Evolutionary conservation across 2,113 vertebrate genomes (phyloP).

Genomic region (Pluvianellus socialis): DNA sequence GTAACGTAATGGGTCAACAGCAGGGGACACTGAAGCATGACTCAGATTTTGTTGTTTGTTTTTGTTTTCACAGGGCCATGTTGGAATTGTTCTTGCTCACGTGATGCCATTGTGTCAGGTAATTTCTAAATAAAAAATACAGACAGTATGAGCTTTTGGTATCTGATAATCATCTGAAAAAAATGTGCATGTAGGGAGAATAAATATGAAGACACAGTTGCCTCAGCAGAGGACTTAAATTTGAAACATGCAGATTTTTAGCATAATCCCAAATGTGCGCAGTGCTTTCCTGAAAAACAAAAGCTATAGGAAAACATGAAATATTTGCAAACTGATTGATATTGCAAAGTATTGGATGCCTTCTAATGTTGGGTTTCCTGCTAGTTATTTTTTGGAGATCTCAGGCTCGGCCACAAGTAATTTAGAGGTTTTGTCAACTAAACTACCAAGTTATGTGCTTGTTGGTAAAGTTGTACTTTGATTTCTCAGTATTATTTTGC

Average conservation of each 20-base stretch:
- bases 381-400: not conserved
- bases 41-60: not conserved
- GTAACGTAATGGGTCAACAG: not conserved
- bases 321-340: not conserved
- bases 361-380: not conserved
- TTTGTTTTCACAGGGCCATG: conserved; percentile 84
- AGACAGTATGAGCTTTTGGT: not conserved
- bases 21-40: not conserved
- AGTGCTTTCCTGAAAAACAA: not conserved
- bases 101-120: conserved; percentile 89
- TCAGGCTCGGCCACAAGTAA: not conserved
- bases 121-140: not conserved
- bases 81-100: conserved; percentile 93
- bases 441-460: not conserved
- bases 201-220: not conserved
- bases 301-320: not conserved
- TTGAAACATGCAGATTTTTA: not conserved
- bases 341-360: not conserved
- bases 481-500: conserved; percentile 17
- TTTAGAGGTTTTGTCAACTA: not conserved
- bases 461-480: not conserved
- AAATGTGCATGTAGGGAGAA: not conserved
- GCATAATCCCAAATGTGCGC: not conserved
- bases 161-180: not conserved
- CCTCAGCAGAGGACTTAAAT: not conserved